phyloP scores from a whole-genome alignment of 2,797 vertebrate genomes.

The Melanotaenia maccullochi region DNA sequence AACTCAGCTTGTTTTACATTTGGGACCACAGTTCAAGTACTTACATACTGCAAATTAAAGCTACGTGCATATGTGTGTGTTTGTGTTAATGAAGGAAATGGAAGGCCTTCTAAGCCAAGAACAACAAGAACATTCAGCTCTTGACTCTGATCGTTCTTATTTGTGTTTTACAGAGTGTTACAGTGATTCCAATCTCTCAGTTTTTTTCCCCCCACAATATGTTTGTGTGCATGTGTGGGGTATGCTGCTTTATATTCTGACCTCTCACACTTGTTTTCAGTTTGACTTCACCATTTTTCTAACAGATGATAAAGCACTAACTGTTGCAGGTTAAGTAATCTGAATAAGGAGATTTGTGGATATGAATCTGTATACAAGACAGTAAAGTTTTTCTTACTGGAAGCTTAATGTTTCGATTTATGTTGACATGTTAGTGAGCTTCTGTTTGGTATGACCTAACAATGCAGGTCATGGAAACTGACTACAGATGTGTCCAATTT shows the following conservation, averaged over 20 bases:
- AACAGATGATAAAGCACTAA: neutral
- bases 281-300: neutral
- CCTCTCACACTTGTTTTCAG: neutral
- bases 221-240: slow-evolving; percentile 14
- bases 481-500: neutral
- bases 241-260: neutral
- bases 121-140: slow-evolving; percentile 58
- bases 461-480: neutral
- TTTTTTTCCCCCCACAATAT: slow-evolving; percentile 13
- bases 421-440: neutral
- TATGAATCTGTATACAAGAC: neutral
- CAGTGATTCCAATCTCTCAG: slow-evolving; percentile 54
- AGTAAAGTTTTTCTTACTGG: neutral
- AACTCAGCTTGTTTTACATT: slow-evolving; percentile 76
- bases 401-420: neutral
- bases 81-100: slow-evolving; percentile 53
- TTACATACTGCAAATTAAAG: slow-evolving; percentile 69
- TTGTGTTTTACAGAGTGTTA: slow-evolving; percentile 35
- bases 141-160: slow-evolving; percentile 66
- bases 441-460: neutral
- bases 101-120: slow-evolving; percentile 68
- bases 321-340: neutral
- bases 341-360: neutral
- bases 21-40: slow-evolving; percentile 57
- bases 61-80: slow-evolving; percentile 27